Percentiles rank a stretch among this genome's conserved stretches.
phyloP scores from a whole-genome alignment of 1,140 invertebrate species.

The Helicoverpa zea region DNA sequence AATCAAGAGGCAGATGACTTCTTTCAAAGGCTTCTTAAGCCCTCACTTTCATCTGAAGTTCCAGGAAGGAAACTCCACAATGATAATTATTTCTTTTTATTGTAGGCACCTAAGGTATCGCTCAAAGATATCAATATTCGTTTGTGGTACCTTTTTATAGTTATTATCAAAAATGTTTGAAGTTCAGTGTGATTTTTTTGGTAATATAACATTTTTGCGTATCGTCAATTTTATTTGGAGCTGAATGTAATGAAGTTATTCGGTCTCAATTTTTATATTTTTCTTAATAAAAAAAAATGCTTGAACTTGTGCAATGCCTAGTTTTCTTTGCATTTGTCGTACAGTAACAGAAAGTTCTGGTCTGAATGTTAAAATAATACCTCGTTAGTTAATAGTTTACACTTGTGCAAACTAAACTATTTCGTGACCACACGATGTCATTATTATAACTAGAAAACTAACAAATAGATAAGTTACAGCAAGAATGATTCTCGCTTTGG shows the following conservation, averaged over 20 bases:
- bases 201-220: no score
- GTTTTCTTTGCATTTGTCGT: no score
- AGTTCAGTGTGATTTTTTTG: background rate
- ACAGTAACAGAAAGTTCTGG: no score
- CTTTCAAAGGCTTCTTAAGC: conserved; percentile 80
- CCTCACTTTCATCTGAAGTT: conserved; percentile 79
- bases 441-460: background rate
- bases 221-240: no score
- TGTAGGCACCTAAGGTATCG: background rate
- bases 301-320: no score
- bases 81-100: conserved; percentile 60
- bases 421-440: background rate
- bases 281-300: no score
- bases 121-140: background rate
- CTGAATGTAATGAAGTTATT: no score
- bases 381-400: background rate
- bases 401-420: background rate
- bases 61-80: conserved; percentile 48
- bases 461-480: background rate
- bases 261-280: no score
- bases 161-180: background rate
- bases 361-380: no score
- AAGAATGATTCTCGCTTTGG: conserved; percentile 56
- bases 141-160: background rate
- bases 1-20: conserved; percentile 76